phyloP scores from a whole-genome alignment of 2,888 invertebrate genomes.

The Lepidonotus clava region DNA sequence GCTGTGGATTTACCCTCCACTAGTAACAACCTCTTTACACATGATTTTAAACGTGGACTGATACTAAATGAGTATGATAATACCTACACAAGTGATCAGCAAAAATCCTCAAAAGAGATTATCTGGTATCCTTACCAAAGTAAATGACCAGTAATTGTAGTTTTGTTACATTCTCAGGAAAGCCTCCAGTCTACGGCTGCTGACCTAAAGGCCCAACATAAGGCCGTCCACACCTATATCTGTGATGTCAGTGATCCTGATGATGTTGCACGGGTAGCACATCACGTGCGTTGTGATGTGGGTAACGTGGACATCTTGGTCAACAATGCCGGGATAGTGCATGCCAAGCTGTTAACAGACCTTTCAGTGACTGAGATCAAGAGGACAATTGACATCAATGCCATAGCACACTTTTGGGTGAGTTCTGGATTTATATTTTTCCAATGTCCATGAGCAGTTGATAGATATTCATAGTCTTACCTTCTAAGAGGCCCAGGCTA shows the following conservation, averaged over 20 bases:
- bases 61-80: too few species aligned
- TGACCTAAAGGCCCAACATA: not conserved
- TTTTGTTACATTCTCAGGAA: too few species aligned
- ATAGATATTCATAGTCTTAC: too few species aligned
- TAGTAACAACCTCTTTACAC: too few species aligned
- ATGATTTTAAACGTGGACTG: too few species aligned
- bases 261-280: not conserved
- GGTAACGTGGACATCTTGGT: slow-evolving; percentile 38
- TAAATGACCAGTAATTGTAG: too few species aligned
- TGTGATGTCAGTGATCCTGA: slow-evolving; percentile 25
- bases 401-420: slow-evolving; percentile 42
- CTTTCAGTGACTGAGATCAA: not conserved
- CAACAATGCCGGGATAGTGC: slow-evolving; percentile 33
- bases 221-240: not conserved
- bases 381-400: slow-evolving; percentile 21
- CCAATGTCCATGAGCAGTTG: too few species aligned
- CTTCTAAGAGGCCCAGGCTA: too few species aligned
- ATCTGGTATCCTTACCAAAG: too few species aligned
- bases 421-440: not conserved
- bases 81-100: too few species aligned
- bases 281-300: not conserved
- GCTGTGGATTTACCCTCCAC: too few species aligned
- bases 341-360: not conserved
- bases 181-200: not conserved
- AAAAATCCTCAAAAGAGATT: too few species aligned